Percentiles rank a stretch among this genome's conserved stretches.
phyloP scores from a whole-genome alignment of 1,140 invertebrate genomes.

The Drosophila oshimai region DNA sequence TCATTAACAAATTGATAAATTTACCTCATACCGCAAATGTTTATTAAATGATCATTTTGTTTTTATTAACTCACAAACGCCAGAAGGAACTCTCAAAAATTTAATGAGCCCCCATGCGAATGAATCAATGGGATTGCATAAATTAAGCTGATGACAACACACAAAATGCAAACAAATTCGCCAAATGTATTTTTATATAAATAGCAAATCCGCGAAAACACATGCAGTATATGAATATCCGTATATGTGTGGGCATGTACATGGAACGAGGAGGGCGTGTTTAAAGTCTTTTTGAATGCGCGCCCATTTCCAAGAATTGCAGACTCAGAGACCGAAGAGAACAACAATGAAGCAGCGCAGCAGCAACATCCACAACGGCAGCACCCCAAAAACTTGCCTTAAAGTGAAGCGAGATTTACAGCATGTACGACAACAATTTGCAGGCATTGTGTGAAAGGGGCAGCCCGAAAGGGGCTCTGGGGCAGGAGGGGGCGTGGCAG shows the following conservation, averaged over 20 bases:
- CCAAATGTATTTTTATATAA: slow-evolving; percentile 23
- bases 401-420: slow-evolving; percentile 72
- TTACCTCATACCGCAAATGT: background rate
- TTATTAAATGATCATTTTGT: slow-evolving; percentile 1
- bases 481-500: slow-evolving; percentile 12
- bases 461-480: background rate
- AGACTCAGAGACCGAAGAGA: slow-evolving; percentile 15
- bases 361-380: slow-evolving; percentile 7
- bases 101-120: slow-evolving; percentile 43
- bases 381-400: slow-evolving; percentile 54
- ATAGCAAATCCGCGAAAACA: background rate
- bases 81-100: slow-evolving; percentile 2
- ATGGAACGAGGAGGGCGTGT: slow-evolving; percentile 37
- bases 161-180: slow-evolving; percentile 51
- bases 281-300: slow-evolving; percentile 48
- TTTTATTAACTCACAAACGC: no score
- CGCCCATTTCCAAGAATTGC: slow-evolving; percentile 71
- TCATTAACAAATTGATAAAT: slow-evolving; percentile 9
- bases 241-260: slow-evolving; percentile 18
- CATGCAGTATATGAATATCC: background rate
- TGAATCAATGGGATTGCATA: slow-evolving; percentile 56
- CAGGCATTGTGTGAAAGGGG: slow-evolving; percentile 47
- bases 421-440: slow-evolving; percentile 74
- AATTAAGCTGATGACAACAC: slow-evolving; percentile 54
- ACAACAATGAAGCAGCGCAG: slow-evolving; percentile 29